Evolutionary conservation across 2,797 vertebrate species (phyloP).

Genomic region (Pterois miles): DNA sequence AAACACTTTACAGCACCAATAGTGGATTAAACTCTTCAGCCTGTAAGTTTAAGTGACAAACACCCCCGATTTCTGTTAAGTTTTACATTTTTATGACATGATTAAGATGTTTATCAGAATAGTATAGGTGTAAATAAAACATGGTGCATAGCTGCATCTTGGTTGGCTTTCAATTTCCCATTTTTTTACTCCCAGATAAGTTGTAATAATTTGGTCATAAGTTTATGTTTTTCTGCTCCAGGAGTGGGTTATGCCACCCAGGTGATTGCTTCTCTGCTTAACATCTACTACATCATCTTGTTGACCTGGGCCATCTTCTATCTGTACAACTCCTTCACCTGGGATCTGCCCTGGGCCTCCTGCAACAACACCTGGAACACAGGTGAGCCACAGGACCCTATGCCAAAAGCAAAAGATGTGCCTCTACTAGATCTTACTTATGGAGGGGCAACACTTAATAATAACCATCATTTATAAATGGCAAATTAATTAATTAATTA

Average conservation of each 20-base stretch:
- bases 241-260: constrained; percentile 96
- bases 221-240: constrained; percentile 53
- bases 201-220: background rate
- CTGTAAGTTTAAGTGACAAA: background rate
- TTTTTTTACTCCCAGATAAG: too few species aligned
- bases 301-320: constrained; percentile 96
- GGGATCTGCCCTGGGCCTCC: constrained; percentile 92
- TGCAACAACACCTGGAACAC: constrained; percentile 97
- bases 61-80: background rate
- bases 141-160: background rate
- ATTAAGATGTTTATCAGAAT: background rate
- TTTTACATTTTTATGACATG: background rate
- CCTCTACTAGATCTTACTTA: background rate
- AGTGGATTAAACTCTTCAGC: background rate
- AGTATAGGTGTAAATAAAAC: background rate
- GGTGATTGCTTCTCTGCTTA: constrained; percentile 90
- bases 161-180: background rate
- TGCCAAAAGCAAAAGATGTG: background rate
- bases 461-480: too few species aligned
- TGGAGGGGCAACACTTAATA: too few species aligned
- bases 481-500: too few species aligned
- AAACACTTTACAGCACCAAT: background rate
- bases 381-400: constrained; percentile 72
- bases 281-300: constrained; percentile 94
- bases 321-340: constrained; percentile 92